phyloP scores from a whole-genome alignment of 2,888 invertebrate genomes.

The Parnassius apollo region DNA sequence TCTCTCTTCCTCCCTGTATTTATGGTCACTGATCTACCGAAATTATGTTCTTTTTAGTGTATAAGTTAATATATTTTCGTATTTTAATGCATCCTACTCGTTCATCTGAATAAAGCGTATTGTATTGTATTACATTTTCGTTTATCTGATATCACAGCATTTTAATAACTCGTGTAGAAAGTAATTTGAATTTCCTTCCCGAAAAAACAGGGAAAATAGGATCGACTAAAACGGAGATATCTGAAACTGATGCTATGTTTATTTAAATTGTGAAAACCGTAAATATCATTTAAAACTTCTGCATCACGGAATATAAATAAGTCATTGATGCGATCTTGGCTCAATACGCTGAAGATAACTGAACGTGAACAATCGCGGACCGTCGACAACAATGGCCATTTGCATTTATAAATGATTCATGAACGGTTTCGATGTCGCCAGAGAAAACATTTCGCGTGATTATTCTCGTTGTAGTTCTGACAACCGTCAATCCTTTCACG shows the following conservation, averaged over 20 bases:
- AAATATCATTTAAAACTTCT: not conserved
- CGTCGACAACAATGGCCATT: constrained; percentile 4
- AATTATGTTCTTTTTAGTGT: too few species aligned
- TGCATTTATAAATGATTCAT: constrained; percentile 21
- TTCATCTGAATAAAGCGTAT: too few species aligned
- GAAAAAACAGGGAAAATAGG: too few species aligned
- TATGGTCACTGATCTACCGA: too few species aligned
- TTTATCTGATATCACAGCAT: too few species aligned
- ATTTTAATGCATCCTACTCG: too few species aligned
- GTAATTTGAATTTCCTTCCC: too few species aligned
- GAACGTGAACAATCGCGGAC: constrained; percentile 8
- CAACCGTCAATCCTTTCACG: not conserved
- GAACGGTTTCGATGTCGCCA: not conserved
- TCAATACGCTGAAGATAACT: constrained; percentile 1
- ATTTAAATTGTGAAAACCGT: not conserved
- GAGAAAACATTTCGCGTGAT: constrained; percentile 2
- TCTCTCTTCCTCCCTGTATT: too few species aligned
- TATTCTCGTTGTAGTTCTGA: not conserved
- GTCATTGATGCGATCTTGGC: not conserved
- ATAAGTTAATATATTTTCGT: too few species aligned
- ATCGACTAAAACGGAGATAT: too few species aligned
- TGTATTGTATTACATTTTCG: too few species aligned
- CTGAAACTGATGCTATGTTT: not conserved
- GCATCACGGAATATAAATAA: not conserved
- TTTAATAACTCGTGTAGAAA: too few species aligned